A percentile compares a stretch with the other conserved stretches of the same genome.
Evolutionary conservation across 2,113 vertebrate species (phyloP).

Genomic region (Lontra canadensis): DNA sequence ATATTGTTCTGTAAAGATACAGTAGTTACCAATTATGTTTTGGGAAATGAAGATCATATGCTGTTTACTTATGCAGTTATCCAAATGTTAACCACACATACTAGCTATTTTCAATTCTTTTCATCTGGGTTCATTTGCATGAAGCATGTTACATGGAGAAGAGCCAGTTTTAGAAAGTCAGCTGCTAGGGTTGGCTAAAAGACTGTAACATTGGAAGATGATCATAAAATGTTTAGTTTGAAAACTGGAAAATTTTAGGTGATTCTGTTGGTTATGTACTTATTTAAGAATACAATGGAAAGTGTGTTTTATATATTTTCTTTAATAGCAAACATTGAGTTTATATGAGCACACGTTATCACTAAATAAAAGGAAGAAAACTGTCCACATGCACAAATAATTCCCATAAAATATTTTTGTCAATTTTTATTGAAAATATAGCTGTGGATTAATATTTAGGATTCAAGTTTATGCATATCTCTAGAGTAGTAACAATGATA

Average conservation of each 20-base stretch:
- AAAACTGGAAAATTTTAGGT: not conserved
- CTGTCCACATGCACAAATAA: not conserved
- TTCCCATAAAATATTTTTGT: not conserved
- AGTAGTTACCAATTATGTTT: not conserved
- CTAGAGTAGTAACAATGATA: not conserved
- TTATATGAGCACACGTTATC: not conserved
- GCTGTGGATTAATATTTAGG: not conserved
- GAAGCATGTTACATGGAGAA: not conserved
- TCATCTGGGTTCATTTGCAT: not conserved
- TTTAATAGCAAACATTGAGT: not conserved
- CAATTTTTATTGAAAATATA: not conserved
- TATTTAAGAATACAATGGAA: not conserved
- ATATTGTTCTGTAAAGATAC: not conserved
- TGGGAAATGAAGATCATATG: not conserved
- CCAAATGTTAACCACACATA: conserved; percentile 14
- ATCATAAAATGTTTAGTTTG: not conserved
- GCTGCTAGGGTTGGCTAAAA: not conserved
- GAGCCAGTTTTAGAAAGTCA: not conserved
- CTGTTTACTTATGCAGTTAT: not conserved
- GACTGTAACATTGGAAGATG: not conserved
- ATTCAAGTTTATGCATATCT: not conserved
- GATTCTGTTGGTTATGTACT: not conserved
- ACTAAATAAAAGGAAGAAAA: not conserved
- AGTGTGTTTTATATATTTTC: not conserved
- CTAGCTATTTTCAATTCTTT: conserved; percentile 14